Conservation (phyloP, 1,140 invertebrate species). For the Portunus trituberculatus region DNA sequence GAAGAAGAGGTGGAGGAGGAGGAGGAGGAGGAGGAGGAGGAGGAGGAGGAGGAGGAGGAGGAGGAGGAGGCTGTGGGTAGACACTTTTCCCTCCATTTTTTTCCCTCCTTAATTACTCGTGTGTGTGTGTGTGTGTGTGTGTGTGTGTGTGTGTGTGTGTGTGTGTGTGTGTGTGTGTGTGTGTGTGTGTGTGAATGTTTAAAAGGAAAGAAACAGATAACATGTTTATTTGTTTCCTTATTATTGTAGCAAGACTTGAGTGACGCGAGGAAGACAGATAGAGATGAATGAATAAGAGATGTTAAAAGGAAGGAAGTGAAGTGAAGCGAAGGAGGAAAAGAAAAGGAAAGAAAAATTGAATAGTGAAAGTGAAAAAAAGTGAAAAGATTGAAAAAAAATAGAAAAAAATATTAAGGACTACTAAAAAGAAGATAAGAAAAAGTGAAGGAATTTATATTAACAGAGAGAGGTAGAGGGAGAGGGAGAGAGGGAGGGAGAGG, state of each 20-base stretch:
- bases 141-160: no score
- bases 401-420: no score
- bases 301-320: background rate
- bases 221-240: no score
- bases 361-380: background rate
- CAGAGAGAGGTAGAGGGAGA: no score
- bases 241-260: no score
- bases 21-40: no score
- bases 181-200: background rate
- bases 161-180: conserved; percentile 1
- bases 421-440: background rate
- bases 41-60: background rate
- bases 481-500: background rate
- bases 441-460: background rate
- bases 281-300: background rate
- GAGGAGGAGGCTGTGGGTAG: background rate
- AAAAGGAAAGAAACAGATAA: no score
- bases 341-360: background rate
- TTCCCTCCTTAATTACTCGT: background rate
- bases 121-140: background rate
- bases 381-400: no score
- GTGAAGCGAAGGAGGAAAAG: no score
- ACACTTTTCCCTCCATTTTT: background rate
- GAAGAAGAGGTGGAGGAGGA: no score
- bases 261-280: background rate